phyloP scores from a whole-genome alignment of 2,797 vertebrate genomes.

The Yasuhikotakia modesta region DNA sequence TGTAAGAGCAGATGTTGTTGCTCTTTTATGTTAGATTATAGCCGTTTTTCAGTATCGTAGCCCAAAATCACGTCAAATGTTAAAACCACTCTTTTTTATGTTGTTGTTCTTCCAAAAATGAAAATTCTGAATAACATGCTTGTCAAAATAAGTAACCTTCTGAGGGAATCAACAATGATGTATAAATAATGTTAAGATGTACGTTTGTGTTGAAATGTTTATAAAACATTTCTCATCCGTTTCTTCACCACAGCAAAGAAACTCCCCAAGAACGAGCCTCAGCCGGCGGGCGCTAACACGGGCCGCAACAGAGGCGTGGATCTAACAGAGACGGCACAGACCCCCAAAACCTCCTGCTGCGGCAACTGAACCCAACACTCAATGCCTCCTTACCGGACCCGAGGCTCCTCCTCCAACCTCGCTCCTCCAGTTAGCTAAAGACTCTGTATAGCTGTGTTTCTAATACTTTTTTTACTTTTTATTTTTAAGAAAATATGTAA shows the following conservation, averaged over 20 bases:
- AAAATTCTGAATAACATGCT: no score
- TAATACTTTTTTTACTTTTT: conserved; percentile 85
- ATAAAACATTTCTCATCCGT: neutral
- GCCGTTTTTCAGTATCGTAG: no score
- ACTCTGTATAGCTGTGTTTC: conserved; percentile 93
- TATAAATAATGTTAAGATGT: no score
- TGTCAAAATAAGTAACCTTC: no score
- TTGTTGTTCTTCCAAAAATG: no score
- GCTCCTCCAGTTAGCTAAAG: conserved; percentile 87
- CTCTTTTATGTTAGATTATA: no score
- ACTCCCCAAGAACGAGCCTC: conserved; percentile 94
- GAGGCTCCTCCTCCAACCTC: conserved; percentile 78
- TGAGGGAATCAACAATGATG: no score
- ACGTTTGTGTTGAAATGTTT: no score
- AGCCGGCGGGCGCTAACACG: conserved; percentile 81
- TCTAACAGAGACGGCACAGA: conserved; percentile 92
- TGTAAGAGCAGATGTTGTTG: neutral
- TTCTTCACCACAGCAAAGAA: conserved; percentile 86
- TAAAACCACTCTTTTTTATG: no score
- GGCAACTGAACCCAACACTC: conserved; percentile 83
- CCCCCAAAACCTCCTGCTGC: conserved; percentile 91
- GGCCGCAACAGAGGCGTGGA: conserved; percentile 92
- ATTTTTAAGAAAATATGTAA: conserved; percentile 78
- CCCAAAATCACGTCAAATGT: no score
- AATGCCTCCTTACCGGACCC: conserved; percentile 80